Evolutionary conservation across 2,113 vertebrate genomes (phyloP).

Genomic region (Thamnophis sirtalis): DNA sequence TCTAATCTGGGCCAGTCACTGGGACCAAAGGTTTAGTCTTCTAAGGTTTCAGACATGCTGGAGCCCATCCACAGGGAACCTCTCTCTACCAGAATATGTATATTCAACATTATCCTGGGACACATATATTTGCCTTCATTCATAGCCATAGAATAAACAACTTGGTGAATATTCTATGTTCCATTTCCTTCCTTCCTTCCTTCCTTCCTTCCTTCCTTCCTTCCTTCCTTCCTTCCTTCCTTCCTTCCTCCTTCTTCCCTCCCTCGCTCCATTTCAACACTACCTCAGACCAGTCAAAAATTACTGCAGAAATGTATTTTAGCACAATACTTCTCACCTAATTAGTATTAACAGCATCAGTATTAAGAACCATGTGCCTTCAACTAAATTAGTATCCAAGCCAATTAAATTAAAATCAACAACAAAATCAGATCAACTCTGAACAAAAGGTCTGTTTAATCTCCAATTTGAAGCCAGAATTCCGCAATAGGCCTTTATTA

Average conservation of each 20-base stretch:
- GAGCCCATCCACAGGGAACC: not conserved
- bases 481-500: constrained; percentile 4
- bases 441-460: not conserved
- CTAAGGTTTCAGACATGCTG: not conserved
- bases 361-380: not conserved
- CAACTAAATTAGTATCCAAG: not conserved
- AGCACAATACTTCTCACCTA: not conserved
- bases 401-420: not conserved
- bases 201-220: not conserved
- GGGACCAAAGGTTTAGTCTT: not conserved
- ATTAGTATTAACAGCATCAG: not conserved
- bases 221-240: not conserved
- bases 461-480: not conserved
- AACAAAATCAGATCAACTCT: not conserved
- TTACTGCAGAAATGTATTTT: not conserved
- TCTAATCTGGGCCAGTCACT: not conserved
- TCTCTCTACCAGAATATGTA: not conserved
- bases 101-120: not conserved
- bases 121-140: not conserved
- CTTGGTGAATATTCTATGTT: not conserved
- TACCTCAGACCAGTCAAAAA: not conserved
- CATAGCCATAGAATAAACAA: not conserved
- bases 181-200: not conserved
- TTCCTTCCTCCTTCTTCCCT: not conserved
- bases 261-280: not conserved